These are phyloP conservation scores for Siniperca scherzeri DNA, from an alignment of 2,797 vertebrate genomes.

Conservation along the genomic window DNA sequence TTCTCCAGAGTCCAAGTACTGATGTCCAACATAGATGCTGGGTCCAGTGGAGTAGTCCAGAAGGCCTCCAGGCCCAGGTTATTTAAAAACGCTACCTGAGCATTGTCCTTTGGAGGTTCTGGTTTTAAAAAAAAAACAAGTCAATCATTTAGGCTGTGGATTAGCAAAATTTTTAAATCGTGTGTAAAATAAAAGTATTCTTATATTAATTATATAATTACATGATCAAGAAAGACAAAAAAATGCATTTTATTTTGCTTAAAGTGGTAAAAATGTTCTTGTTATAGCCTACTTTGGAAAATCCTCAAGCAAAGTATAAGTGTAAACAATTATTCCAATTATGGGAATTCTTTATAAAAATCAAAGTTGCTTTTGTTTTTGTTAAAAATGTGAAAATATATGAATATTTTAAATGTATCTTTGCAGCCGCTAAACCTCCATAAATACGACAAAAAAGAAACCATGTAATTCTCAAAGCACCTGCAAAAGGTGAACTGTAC, in stretches of 20 bases:
- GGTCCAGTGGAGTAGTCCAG: slow-evolving; percentile 66
- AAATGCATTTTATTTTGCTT: neutral
- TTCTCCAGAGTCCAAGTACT: slow-evolving; percentile 74
- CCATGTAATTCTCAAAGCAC: no score
- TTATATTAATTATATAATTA: neutral
- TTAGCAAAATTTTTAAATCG: neutral
- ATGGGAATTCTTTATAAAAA: neutral
- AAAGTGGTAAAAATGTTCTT: neutral
- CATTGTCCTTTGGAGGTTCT: slow-evolving; percentile 71
- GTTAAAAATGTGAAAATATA: neutral
- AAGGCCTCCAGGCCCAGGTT: slow-evolving; percentile 75
- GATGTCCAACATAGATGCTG: slow-evolving; percentile 74
- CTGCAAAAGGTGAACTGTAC: no score
- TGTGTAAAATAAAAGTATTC: neutral
- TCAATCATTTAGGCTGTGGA: neutral
- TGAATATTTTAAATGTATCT: neutral
- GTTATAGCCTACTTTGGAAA: neutral
- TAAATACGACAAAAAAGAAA: no score
- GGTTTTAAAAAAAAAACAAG: slow-evolving; percentile 45
- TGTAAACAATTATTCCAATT: neutral
- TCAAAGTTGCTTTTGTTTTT: neutral
- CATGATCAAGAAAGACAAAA: neutral
- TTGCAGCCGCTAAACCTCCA: no score
- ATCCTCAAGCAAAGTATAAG: no score
- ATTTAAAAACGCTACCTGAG: slow-evolving; percentile 68